These are phyloP conservation scores for Thaleichthys pacificus DNA, from an alignment of 2,797 vertebrate genomes.

Conservation along the genomic window DNA sequence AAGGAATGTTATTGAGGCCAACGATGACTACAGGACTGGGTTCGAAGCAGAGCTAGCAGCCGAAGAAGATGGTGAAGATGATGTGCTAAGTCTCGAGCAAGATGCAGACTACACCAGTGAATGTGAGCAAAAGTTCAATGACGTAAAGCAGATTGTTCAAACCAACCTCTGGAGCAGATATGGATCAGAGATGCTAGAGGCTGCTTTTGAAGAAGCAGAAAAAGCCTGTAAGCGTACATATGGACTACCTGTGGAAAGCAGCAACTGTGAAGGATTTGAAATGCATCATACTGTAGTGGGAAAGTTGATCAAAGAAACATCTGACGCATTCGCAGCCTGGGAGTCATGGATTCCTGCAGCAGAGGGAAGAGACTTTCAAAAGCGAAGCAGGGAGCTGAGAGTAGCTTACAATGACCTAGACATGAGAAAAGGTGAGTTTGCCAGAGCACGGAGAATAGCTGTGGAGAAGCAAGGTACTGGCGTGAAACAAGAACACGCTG, in stretches of 20 bases:
- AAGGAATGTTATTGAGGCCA: constrained; percentile 5
- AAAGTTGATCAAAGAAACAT: background rate
- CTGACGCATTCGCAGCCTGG: background rate
- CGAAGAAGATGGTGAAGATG: background rate
- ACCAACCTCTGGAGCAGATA: background rate
- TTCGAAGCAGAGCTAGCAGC: background rate
- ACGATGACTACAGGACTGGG: constrained; percentile 11
- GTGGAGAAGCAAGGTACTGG: background rate
- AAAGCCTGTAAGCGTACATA: background rate
- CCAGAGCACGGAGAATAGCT: background rate
- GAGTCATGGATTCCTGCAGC: background rate
- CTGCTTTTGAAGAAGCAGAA: background rate
- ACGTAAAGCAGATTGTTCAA: constrained; percentile 1
- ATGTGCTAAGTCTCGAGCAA: background rate
- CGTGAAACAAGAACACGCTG: background rate
- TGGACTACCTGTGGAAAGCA: background rate
- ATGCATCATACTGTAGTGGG: background rate
- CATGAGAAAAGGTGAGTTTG: background rate
- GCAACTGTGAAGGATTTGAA: background rate
- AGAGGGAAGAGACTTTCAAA: background rate
- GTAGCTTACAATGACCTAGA: background rate
- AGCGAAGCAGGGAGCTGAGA: background rate
- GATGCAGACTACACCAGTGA: background rate
- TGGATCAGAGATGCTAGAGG: background rate
- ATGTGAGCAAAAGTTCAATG: background rate